A percentile compares a stretch with the other conserved stretches of the same genome.
Evolutionary conservation across 1,140 invertebrate genomes (phyloP).

Genomic region (Oryctes rhinoceros): DNA sequence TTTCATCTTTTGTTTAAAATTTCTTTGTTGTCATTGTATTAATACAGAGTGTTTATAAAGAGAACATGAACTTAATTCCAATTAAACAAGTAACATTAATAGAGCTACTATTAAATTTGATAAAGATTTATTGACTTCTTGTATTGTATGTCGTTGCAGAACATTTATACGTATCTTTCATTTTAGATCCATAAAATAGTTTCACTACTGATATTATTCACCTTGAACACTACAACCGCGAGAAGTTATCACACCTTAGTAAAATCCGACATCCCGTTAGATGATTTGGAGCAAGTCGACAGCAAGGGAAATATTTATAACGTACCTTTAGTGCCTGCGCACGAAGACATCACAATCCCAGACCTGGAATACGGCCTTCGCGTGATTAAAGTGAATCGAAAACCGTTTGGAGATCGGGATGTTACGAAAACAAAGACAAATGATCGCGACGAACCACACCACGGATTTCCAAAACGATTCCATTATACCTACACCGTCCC

Average conservation of each 20-base stretch:
- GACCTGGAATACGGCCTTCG: background rate
- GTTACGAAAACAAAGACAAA: too few species aligned
- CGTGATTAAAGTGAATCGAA: background rate
- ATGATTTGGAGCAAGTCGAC: background rate
- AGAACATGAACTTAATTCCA: too few species aligned
- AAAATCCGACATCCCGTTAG: background rate
- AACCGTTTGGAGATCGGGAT: background rate
- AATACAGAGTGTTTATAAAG: too few species aligned
- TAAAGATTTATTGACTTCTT: too few species aligned
- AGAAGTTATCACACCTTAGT: background rate
- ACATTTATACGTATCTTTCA: background rate
- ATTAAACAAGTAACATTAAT: too few species aligned
- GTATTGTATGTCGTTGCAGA: too few species aligned
- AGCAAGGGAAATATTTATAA: background rate
- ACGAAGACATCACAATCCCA: background rate
- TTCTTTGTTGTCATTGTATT: too few species aligned
- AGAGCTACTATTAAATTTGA: too few species aligned
- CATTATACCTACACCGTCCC: background rate
- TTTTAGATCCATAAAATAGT: background rate
- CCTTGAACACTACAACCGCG: background rate
- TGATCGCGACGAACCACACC: background rate
- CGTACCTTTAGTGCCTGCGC: background rate
- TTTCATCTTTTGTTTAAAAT: too few species aligned
- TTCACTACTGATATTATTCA: background rate
- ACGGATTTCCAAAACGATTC: background rate